Conservation (phyloP, 2,113 vertebrate genomes). For the Vombatus ursinus region DNA sequence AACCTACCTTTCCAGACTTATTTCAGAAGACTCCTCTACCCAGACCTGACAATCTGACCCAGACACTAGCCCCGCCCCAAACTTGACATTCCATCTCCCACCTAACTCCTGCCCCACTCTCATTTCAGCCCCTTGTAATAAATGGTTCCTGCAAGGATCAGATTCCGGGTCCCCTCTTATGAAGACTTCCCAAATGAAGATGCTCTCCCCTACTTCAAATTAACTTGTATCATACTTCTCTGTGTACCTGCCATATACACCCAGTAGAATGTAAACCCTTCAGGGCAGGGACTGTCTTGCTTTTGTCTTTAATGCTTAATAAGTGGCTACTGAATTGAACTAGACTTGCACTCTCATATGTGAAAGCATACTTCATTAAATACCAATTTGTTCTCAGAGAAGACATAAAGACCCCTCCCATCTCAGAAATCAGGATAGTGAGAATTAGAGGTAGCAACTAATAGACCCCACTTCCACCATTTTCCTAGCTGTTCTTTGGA, state of each 20-base stretch:
- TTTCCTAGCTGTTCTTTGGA: neutral
- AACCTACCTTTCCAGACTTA: neutral
- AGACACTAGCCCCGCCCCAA: too few relatives aligned
- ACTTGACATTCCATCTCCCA: neutral
- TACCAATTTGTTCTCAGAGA: neutral
- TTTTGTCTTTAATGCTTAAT: neutral
- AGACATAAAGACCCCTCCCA: neutral
- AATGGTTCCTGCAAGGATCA: neutral
- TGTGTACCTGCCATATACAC: neutral
- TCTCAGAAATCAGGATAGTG: neutral
- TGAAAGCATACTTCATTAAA: neutral
- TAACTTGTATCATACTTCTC: neutral
- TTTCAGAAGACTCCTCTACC: neutral
- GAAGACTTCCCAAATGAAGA: neutral
- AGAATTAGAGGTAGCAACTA: neutral
- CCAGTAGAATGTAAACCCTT: neutral
- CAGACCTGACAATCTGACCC: neutral
- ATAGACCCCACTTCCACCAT: too few relatives aligned
- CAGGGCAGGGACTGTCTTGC: neutral
- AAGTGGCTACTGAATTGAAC: neutral
- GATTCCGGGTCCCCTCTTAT: neutral
- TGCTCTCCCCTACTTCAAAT: neutral
- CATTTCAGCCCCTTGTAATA: neutral
- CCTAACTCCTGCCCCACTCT: neutral
- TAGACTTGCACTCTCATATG: neutral